phyloP scores from a whole-genome alignment of 1,140 invertebrate genomes.

The Lasaia peninsularis region DNA sequence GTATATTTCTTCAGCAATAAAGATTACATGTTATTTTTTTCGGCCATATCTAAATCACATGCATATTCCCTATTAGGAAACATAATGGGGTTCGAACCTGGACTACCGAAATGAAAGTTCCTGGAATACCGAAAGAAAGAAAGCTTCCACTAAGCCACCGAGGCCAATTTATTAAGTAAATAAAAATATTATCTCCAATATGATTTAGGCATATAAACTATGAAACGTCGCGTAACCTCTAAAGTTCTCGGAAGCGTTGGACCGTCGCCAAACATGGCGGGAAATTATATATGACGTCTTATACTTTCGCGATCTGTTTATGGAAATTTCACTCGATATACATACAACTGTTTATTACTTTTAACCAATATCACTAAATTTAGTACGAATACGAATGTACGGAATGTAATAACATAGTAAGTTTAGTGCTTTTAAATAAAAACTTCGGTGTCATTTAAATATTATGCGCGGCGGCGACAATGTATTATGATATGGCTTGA shows the following conservation, averaged over 20 bases:
- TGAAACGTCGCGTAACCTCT: slow-evolving; percentile 68
- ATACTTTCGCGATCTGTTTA: slow-evolving; percentile 65
- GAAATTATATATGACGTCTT: slow-evolving; percentile 61
- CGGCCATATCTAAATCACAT: no score
- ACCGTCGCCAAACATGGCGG: slow-evolving; percentile 48
- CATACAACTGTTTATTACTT: slow-evolving; percentile 54
- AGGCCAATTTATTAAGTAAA: no score
- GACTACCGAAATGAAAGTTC: no score
- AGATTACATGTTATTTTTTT: no score
- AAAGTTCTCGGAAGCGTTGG: slow-evolving; percentile 67
- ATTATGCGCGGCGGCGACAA: not conserved
- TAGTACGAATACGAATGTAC: slow-evolving; percentile 28
- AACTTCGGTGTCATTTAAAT: slow-evolving; percentile 1
- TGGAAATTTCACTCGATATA: slow-evolving; percentile 54
- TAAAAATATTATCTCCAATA: slow-evolving; percentile 53
- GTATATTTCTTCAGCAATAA: no score
- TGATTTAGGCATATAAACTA: slow-evolving; percentile 70
- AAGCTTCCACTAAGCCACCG: no score
- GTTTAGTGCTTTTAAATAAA: slow-evolving; percentile 29
- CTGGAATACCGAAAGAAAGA: no score
- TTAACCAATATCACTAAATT: slow-evolving; percentile 38
- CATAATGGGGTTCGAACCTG: no score
- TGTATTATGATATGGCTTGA: not conserved
- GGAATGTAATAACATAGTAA: slow-evolving; percentile 32
- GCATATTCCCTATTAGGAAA: no score